A percentile compares a stretch with the other conserved stretches of the same genome.
These are phyloP conservation scores for Quadroppia sp. DNA, from an alignment of 2,888 invertebrate genomes.

Conservation along the genomic window DNA sequence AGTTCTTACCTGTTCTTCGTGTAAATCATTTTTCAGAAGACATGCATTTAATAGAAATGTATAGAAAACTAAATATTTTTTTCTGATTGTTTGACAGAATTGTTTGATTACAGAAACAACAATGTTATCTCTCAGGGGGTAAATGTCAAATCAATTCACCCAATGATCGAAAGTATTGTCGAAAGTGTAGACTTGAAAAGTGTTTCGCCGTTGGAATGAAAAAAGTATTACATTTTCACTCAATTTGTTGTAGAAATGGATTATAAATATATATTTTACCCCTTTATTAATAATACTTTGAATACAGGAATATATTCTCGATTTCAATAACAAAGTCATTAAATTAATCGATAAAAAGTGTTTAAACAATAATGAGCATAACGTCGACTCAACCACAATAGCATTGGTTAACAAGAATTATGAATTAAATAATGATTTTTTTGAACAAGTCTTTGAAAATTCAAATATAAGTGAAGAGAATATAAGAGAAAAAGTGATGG, in stretches of 20 bases:
- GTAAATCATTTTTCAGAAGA: neutral
- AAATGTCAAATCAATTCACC: neutral
- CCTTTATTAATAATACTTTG: too few relatives aligned
- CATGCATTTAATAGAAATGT: neutral
- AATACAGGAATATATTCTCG: neutral
- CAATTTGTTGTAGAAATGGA: neutral
- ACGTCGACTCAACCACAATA: too few relatives aligned
- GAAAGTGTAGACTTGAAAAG: neutral
- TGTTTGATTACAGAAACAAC: neutral
- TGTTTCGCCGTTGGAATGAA: neutral
- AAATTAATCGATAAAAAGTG: too few relatives aligned
- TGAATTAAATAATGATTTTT: neutral
- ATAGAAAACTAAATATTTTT: neutral
- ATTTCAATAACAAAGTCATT: too few relatives aligned
- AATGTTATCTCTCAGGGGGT: neutral
- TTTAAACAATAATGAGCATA: too few relatives aligned
- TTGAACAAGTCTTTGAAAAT: neutral
- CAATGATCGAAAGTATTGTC: neutral
- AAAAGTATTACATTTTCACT: neutral
- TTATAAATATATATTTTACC: too few relatives aligned
- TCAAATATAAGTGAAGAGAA: neutral
- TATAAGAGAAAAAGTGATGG: neutral
- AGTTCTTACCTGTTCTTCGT: neutral
- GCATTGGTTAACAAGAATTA: too few relatives aligned
- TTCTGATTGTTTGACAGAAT: neutral